Conservation (phyloP, 2,113 vertebrate genomes). For the Tragelaphus strepsiceros region DNA sequence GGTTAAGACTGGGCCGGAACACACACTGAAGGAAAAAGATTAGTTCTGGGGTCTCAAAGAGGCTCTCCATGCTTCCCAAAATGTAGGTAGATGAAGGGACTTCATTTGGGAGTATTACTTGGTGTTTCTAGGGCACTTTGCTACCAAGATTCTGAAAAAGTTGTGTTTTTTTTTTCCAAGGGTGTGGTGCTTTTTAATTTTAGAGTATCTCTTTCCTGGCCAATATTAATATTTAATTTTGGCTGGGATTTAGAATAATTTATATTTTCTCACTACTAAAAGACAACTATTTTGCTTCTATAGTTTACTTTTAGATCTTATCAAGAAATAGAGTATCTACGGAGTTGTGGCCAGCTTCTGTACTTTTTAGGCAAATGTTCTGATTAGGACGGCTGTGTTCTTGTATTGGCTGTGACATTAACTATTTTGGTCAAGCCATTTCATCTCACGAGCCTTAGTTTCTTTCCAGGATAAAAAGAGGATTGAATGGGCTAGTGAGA, state of each 20-base stretch:
- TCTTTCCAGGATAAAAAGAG: not conserved
- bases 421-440: not conserved
- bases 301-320: not conserved
- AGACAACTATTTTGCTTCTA: not conserved
- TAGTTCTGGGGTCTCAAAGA: not conserved
- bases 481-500: not conserved
- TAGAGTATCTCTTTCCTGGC: not conserved
- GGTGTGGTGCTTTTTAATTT: not conserved
- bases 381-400: not conserved
- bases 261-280: not conserved
- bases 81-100: not conserved
- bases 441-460: not conserved
- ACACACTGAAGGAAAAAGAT: not conserved
- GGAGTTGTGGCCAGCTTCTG: not conserved
- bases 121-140: not conserved
- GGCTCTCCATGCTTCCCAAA: not conserved
- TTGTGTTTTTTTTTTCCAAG: not conserved
- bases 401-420: not conserved
- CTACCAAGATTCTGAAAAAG: not conserved
- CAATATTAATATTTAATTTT: not conserved
- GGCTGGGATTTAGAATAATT: not conserved
- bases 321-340: not conserved
- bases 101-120: not conserved
- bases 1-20: not conserved
- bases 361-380: not conserved